phyloP scores from a whole-genome alignment of 2,888 invertebrate species.

The Apamea sordens region DNA sequence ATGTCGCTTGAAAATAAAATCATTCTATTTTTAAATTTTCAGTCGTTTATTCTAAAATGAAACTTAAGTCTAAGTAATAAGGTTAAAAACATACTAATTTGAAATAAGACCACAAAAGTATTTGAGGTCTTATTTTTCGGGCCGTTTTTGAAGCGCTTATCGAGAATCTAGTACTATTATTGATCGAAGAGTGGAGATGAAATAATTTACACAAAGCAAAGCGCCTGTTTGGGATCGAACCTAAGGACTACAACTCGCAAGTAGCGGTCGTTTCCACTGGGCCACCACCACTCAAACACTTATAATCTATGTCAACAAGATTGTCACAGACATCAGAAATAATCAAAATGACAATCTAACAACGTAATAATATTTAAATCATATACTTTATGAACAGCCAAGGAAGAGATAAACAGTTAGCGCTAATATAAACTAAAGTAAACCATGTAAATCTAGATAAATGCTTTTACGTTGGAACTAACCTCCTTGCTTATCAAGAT shows the following conservation, averaged over 20 bases:
- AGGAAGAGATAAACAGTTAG: conserved; percentile 43
- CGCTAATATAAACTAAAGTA: conserved; percentile 36
- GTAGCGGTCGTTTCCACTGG: background rate
- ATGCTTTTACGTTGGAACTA: conserved; percentile 26
- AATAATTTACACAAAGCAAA: background rate
- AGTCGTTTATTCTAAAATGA: too few relatives aligned
- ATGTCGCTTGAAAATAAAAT: too few relatives aligned
- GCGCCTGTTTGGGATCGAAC: background rate
- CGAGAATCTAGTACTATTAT: too few relatives aligned
- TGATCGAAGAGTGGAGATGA: too few relatives aligned
- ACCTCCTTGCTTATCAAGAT: conserved; percentile 63
- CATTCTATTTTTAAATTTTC: too few relatives aligned
- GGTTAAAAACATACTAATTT: too few relatives aligned
- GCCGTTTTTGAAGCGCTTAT: too few relatives aligned
- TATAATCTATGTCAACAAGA: conserved; percentile 22
- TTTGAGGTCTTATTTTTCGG: too few relatives aligned
- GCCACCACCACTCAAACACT: background rate
- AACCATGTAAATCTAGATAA: conserved; percentile 57
- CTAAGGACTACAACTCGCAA: background rate
- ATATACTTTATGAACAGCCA: conserved; percentile 26
- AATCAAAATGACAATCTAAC: conserved; percentile 29
- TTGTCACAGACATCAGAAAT: background rate
- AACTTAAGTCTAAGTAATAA: too few relatives aligned
- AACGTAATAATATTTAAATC: conserved; percentile 15
- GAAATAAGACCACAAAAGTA: too few relatives aligned